Conservation (phyloP, 2,888 invertebrate species). For the Drosophila acutilabella region DNA sequence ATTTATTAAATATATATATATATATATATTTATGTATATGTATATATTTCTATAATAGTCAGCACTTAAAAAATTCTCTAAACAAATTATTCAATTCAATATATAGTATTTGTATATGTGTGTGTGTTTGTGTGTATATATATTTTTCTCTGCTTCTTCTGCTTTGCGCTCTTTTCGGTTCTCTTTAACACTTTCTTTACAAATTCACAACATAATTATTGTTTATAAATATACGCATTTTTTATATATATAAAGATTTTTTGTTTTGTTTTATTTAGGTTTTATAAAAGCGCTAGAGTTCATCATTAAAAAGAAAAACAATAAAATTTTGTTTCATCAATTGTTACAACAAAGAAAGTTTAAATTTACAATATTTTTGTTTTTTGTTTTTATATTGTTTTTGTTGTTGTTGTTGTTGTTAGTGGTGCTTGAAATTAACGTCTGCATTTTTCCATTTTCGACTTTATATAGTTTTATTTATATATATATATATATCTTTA, state of each 20-base stretch:
- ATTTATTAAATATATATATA: conserved; percentile 3
- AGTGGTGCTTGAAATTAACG: conserved; percentile 10
- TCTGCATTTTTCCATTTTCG: conserved; percentile 12
- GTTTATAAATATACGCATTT: conserved; percentile 40
- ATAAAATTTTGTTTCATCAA: conserved; percentile 6
- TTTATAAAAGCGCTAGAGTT: conserved; percentile 40
- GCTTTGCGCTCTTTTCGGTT: conserved; percentile 56
- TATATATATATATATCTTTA: conserved; percentile 28
- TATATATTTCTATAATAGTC: conserved; percentile 26
- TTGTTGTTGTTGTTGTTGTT: conserved; percentile 15
- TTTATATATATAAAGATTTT: conserved; percentile 13
- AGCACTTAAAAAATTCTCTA: conserved; percentile 60
- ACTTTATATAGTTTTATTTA: conserved; percentile 42
- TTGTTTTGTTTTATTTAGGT: conserved; percentile 1
- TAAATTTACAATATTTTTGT: conserved; percentile 22
- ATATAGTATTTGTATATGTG: conserved; percentile 32
- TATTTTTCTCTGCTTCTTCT: not conserved
- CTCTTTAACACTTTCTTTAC: conserved; percentile 51
- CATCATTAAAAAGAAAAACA: conserved; percentile 12
- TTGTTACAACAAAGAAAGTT: conserved; percentile 20
- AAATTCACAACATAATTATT: conserved; percentile 72
- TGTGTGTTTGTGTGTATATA: conserved; percentile 20
- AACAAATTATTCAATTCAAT: conserved; percentile 52
- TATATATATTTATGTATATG: not conserved
- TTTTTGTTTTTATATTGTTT: conserved; percentile 2